Base-by-base conservation (phyloP, 2,888 invertebrate species). In the Heliconius cydno region DNA sequence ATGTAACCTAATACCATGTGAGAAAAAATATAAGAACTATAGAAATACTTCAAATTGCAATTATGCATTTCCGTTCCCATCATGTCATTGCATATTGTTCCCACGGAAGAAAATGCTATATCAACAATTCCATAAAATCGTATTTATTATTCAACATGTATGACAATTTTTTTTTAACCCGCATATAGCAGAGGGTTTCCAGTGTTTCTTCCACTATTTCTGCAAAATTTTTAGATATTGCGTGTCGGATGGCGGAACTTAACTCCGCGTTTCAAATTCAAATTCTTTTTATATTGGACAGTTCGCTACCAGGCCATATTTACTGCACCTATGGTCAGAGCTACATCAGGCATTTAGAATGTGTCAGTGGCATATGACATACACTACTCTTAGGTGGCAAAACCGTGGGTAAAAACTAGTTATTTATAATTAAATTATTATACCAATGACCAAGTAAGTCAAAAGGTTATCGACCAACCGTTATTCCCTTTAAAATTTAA, bases 381-480 rank as follows among this genome's bases (percentile, higher is more conserved):
- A 22, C 57, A 57, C 0, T 22, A 57, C 6, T 2, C 7, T 22
- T 57, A 57, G 2, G 19, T 9, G 57, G 22, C 57, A 22, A 60
- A 60, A n/a, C 19, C 7, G 19, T 52, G 19, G 7, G 7, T 52
- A 52, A 52, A 52, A 52, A 19, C 52, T 52, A 52, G 52, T 52
- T 22, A 19, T 7, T 7, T 52, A 22, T 19, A 52, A 22, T 22
- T 52, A 52, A 57, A 57, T 73, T 22, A 34, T 57, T 34, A 57
- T n/a, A 34, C 34, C n/a, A 60, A 9, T 60, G 7, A 73, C 30
- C 38, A 57, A 63, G 60, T 63, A 34, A 72, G 63, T 65, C 70
- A 77, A 79, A 70, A 77, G 79, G 79, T 79, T 34, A 77, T 57
- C 68, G 80, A 82, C 79, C 82, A n/a, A 66, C 77, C 77, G 77